Percentiles rank a stretch among this genome's conserved stretches.
These are phyloP conservation scores for Acrobasis repandana DNA, from an alignment of 2,888 invertebrate genomes.

Conservation along the genomic window DNA sequence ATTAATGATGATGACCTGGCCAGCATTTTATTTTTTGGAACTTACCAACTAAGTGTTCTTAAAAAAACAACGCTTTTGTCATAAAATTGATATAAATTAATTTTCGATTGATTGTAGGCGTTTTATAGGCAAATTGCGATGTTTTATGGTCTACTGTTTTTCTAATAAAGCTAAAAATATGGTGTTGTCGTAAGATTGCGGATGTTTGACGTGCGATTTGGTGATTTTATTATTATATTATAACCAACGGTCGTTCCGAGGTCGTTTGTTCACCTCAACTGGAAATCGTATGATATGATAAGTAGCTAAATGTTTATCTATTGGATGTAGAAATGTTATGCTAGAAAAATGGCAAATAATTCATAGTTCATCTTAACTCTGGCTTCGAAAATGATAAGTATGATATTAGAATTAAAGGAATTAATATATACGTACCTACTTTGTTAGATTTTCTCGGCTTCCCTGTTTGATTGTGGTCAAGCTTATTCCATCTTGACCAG, in stretches of 20 bases:
- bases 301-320: background rate
- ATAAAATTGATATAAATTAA: too few relatives aligned
- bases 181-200: conserved; percentile 55
- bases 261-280: conserved; percentile 65
- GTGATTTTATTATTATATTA: conserved; percentile 43
- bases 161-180: conserved; percentile 54
- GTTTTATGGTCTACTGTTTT: conserved; percentile 42
- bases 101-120: background rate
- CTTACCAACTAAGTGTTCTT: too few relatives aligned
- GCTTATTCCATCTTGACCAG: background rate
- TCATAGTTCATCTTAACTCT: too few relatives aligned
- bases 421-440: background rate
- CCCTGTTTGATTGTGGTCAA: background rate
- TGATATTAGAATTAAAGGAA: too few relatives aligned
- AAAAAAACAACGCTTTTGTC: too few relatives aligned
- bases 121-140: conserved; percentile 24
- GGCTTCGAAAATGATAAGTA: too few relatives aligned
- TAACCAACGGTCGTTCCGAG: conserved; percentile 58
- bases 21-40: too few relatives aligned
- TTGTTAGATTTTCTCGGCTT: background rate
- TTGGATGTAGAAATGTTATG: background rate
- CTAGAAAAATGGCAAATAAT: too few relatives aligned
- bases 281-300: conserved; percentile 22
- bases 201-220: conserved; percentile 54
- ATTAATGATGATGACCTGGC: too few relatives aligned